A percentile compares a stretch with the other conserved stretches of the same genome.
These are phyloP conservation scores for Loris lydekkerianus DNA, from an alignment of 2,797 vertebrate genomes.

Conservation along the genomic window DNA sequence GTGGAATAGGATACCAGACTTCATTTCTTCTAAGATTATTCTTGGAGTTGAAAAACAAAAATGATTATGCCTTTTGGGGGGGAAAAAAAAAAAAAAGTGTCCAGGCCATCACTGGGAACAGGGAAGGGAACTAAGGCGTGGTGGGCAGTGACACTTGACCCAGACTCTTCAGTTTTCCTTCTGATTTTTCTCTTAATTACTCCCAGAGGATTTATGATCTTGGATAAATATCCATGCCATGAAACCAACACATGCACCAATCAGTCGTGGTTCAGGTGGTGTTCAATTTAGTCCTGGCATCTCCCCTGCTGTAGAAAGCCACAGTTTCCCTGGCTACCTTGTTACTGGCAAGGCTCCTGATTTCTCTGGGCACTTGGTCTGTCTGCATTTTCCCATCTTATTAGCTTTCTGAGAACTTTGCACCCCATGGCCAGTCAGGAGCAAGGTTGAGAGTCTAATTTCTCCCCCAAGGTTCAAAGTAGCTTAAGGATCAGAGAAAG, in stretches of 20 bases:
- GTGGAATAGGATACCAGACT: background rate
- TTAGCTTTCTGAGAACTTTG: background rate
- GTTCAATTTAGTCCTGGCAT: background rate
- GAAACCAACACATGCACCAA: rapidly evolving
- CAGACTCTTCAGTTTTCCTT: background rate
- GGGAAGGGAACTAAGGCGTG: background rate
- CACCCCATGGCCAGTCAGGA: background rate
- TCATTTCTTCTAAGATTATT: background rate
- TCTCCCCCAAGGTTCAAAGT: background rate
- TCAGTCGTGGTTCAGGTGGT: background rate
- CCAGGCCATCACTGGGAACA: background rate
- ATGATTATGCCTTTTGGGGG: background rate
- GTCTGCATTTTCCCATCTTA: background rate
- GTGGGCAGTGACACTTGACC: background rate
- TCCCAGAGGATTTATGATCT: background rate
- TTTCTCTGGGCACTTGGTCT: background rate
- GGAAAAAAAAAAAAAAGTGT: background rate
- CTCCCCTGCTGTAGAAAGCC: background rate
- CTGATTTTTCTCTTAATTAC: slow-evolving; percentile 12
- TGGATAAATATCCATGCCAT: background rate
- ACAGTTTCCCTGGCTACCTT: background rate
- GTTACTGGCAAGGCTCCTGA: background rate
- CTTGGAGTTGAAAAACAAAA: background rate
- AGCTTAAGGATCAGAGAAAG: background rate
- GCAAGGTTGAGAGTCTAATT: background rate